Conservation (phyloP, 2,113 vertebrate species). For the Dolichallabes microphthalmus region DNA sequence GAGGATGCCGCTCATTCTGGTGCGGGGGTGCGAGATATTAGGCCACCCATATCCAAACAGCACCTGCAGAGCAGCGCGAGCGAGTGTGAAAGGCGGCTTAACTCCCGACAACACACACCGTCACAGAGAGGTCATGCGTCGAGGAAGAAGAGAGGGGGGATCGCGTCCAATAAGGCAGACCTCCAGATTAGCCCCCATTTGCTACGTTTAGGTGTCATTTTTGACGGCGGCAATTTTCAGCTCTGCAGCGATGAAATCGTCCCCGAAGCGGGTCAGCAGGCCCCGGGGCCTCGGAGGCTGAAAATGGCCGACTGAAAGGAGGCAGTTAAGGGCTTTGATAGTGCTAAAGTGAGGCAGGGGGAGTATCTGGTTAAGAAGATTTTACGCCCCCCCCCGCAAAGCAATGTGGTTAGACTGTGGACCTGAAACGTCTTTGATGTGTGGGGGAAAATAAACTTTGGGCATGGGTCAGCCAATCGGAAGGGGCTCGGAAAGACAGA, state of each 20-base stretch:
- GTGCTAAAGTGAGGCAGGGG: slow-evolving; percentile 38
- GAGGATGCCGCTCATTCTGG: slow-evolving; percentile 77
- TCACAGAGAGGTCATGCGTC: slow-evolving; percentile 6
- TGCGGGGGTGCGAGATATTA: slow-evolving; percentile 75
- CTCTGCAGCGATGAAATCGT: slow-evolving; percentile 47
- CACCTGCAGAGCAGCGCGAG: slow-evolving; percentile 56
- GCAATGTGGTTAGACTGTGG: slow-evolving; percentile 18
- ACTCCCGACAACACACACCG: slow-evolving; percentile 49
- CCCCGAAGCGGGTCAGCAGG: slow-evolving; percentile 17
- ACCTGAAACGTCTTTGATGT: slow-evolving; percentile 50
- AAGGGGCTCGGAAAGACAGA: not conserved
- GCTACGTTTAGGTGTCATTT: slow-evolving; percentile 55
- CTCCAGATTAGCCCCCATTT: slow-evolving; percentile 51
- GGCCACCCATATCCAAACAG: slow-evolving; percentile 70
- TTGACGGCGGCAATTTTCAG: slow-evolving; percentile 54
- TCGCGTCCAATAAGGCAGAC: slow-evolving; percentile 21
- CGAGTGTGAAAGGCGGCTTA: slow-evolving; percentile 54
- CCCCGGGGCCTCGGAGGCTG: slow-evolving; percentile 28
- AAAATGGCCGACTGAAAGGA: slow-evolving; percentile 45
- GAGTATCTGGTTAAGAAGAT: slow-evolving; percentile 51
- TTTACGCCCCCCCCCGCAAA: slow-evolving; percentile 43
- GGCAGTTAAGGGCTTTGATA: slow-evolving; percentile 51
- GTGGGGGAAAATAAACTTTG: slow-evolving; percentile 43
- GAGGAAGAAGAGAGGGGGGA: not conserved
- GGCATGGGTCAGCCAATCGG: not conserved